These are phyloP conservation scores for Plagodis dolabraria DNA, from an alignment of 2,888 invertebrate genomes.

Conservation along the genomic window DNA sequence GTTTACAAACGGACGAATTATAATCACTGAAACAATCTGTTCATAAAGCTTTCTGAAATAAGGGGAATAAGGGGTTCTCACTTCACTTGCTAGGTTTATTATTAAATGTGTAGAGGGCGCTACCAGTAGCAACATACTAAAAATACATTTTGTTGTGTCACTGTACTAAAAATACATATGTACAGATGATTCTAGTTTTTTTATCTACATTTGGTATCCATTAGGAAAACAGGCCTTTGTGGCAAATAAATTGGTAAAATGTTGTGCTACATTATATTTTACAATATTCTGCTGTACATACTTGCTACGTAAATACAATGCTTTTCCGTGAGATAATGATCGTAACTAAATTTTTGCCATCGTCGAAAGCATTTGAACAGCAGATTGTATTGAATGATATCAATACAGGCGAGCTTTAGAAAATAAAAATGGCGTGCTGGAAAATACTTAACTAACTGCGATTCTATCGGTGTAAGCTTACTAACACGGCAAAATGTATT, in stretches of 20 bases:
- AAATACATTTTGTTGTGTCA: no score
- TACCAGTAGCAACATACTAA: background rate
- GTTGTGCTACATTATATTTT: background rate
- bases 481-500: slow-evolving; percentile 3
- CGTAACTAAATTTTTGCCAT: slow-evolving; percentile 12
- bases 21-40: background rate
- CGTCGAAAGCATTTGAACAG: slow-evolving; percentile 9
- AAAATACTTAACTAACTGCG: slow-evolving; percentile 6
- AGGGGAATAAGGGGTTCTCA: background rate
- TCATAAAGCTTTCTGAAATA: slow-evolving; percentile 3
- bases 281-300: background rate
- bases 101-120: slow-evolving; percentile 13
- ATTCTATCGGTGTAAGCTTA: slow-evolving; percentile 15
- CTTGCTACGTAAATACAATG: slow-evolving; percentile 8
- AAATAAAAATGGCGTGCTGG: slow-evolving; percentile 15
- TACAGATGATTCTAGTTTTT: background rate
- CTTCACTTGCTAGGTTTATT: background rate
- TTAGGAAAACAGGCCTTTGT: no score
- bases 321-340: slow-evolving; percentile 23
- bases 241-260: no score
- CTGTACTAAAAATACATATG: no score
- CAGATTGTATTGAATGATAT: slow-evolving; percentile 24
- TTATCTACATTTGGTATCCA: no score
- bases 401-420: slow-evolving; percentile 5
- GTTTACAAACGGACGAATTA: slow-evolving; percentile 9